Evolutionary conservation across 2,888 invertebrate genomes (phyloP).

Genomic region (Lumbricus terrestris): DNA sequence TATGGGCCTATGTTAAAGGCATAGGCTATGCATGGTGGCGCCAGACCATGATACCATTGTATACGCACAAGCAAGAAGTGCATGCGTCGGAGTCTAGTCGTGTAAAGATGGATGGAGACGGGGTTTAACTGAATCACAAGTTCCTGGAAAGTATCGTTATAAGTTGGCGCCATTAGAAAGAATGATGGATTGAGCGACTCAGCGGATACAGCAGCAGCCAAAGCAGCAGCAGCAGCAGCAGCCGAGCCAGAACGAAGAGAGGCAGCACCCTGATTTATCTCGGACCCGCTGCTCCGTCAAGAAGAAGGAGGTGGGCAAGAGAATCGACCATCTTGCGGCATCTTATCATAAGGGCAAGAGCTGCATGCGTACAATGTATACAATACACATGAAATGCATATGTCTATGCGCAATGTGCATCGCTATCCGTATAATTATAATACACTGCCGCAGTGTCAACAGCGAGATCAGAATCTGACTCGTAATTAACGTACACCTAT

Average conservation of each 20-base stretch:
- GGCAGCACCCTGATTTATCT: not conserved
- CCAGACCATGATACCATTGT: no score
- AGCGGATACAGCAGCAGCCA: not conserved
- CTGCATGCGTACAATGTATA: not conserved
- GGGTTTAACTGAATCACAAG: not conserved
- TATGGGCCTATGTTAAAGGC: no score
- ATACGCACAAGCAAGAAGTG: not conserved
- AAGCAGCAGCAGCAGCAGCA: not conserved
- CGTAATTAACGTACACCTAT: not conserved
- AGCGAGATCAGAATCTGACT: no score
- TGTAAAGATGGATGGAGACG: not conserved
- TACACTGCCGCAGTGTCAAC: no score
- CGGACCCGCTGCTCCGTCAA: not conserved
- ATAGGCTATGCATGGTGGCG: not conserved
- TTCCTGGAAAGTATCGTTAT: conserved; percentile 3
- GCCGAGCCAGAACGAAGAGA: not conserved
- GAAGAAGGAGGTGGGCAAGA: not conserved
- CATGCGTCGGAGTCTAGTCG: not conserved
- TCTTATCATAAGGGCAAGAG: not conserved
- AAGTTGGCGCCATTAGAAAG: not conserved
- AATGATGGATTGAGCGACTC: not conserved
- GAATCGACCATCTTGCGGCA: not conserved
- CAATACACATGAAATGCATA: no score
- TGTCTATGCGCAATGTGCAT: no score
- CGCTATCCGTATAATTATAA: no score